These are phyloP conservation scores for Turritopsis rubra DNA, from an alignment of 30 jellyfish, hydroid and myxozoan species.

Conservation along the genomic window DNA sequence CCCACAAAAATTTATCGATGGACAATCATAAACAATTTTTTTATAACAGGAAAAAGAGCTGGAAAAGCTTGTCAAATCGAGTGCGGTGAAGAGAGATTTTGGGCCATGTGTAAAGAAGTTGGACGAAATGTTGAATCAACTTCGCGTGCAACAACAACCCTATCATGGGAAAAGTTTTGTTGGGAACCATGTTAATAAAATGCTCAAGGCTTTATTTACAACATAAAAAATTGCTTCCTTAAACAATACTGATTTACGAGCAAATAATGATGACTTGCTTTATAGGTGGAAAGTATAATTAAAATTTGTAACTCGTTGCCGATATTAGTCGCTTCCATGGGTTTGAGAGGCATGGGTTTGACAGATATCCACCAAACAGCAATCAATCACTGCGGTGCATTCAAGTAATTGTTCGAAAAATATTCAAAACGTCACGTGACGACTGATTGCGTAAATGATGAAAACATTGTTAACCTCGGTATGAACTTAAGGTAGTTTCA, in stretches of 20 bases:
- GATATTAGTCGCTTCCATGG: not conserved
- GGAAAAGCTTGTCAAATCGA: not conserved
- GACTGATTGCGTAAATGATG: not conserved
- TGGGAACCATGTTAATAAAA: constrained; percentile 16
- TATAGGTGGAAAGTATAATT: not conserved
- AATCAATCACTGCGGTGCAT: not conserved
- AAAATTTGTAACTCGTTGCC: constrained; percentile 1
- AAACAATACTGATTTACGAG: not conserved
- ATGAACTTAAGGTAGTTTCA: no score
- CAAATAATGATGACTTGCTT: not conserved
- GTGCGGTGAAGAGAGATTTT: not conserved
- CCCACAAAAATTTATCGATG: not conserved
- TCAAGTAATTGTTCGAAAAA: not conserved
- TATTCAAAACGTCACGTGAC: not conserved
- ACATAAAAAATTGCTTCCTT: not conserved
- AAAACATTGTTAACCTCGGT: not conserved
- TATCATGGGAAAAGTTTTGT: constrained; percentile 17
- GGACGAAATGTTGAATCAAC: not conserved
- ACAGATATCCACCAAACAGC: constrained; percentile 15
- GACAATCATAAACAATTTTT: not conserved
- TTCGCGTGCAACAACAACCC: constrained; percentile 6
- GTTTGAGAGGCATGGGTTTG: not conserved
- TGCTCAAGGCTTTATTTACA: constrained; percentile 3
- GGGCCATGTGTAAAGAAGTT: constrained; percentile 2
- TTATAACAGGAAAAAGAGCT: not conserved